Evolutionary conservation across 2,113 vertebrate genomes (phyloP).

Genomic region (Pelobates fuscus): DNA sequence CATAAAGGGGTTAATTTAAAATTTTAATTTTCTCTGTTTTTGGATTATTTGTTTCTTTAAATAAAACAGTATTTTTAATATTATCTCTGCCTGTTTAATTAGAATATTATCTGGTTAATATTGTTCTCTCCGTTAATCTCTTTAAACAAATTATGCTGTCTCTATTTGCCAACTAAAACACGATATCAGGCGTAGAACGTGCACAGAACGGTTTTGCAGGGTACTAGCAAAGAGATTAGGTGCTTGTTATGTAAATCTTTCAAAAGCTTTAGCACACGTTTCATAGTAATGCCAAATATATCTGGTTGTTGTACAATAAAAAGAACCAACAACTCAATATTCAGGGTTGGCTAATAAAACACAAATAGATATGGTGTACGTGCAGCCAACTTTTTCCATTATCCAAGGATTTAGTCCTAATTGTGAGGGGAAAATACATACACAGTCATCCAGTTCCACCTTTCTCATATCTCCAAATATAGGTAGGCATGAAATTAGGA

Average conservation of each 20-base stretch:
- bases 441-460: too few relatives aligned
- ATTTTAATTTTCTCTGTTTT: not conserved
- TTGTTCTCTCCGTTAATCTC: not conserved
- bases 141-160: not conserved
- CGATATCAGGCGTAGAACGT: not conserved
- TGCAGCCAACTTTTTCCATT: too few relatives aligned
- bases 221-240: not conserved
- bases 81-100: not conserved
- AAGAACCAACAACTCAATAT: too few relatives aligned
- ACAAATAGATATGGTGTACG: too few relatives aligned
- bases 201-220: not conserved
- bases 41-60: not conserved
- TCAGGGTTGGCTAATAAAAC: too few relatives aligned
- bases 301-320: too few relatives aligned
- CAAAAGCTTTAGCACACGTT: not conserved
- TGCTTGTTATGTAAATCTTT: not conserved
- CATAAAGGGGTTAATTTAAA: not conserved
- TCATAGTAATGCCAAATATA: not conserved
- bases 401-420: too few relatives aligned
- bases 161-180: not conserved
- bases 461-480: too few relatives aligned
- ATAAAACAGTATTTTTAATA: not conserved
- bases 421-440: too few relatives aligned
- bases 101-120: conserved; percentile 1
- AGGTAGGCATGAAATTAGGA: too few relatives aligned